These are phyloP conservation scores for Dasyurus viverrinus DNA, from an alignment of 2,113 vertebrate species.

Conservation along the genomic window DNA sequence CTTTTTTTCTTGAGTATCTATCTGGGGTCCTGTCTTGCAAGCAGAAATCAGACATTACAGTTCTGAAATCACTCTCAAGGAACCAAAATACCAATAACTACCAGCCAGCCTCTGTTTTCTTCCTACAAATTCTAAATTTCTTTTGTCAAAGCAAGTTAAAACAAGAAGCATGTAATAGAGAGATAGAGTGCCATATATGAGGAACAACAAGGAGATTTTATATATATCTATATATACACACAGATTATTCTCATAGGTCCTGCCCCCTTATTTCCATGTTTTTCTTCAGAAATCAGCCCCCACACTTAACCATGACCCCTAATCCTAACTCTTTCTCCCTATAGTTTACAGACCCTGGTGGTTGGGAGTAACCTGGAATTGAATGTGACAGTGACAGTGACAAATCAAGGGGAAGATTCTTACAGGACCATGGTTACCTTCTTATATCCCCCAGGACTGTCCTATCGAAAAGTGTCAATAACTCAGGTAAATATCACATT, in stretches of 20 bases:
- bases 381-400: constrained; percentile 82
- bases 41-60: neutral
- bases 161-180: neutral
- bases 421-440: constrained; percentile 84
- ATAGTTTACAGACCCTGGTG: constrained; percentile 69
- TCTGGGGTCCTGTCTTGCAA: neutral
- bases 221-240: too few relatives aligned
- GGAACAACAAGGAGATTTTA: neutral
- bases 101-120: too few relatives aligned
- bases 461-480: constrained; percentile 80
- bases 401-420: constrained; percentile 88
- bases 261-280: neutral
- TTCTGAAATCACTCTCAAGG: neutral
- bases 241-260: neutral
- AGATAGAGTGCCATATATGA: neutral
- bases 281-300: neutral
- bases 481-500: constrained; percentile 78
- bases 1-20: neutral
- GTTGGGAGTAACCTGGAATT: constrained; percentile 87
- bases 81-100: neutral
- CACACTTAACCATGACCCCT: neutral
- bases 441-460: constrained; percentile 85
- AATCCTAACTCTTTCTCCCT: neutral
- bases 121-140: neutral
- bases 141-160: neutral